These are phyloP conservation scores for Trididemnum miniatum DNA, from an alignment of 23 tunicate species.

Conservation along the genomic window DNA sequence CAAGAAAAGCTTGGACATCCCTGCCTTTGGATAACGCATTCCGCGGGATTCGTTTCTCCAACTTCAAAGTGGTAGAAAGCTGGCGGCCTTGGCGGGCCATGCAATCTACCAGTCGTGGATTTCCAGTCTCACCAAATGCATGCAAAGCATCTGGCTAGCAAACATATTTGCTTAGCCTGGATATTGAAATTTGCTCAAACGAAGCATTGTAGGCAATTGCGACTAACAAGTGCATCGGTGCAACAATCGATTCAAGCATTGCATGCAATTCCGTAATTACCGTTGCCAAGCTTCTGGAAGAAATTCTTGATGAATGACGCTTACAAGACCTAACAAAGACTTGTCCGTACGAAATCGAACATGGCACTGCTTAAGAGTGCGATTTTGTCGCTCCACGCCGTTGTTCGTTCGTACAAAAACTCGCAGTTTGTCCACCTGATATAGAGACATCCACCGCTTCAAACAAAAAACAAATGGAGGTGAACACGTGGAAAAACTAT, in stretches of 20 bases:
- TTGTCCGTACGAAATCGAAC: background rate
- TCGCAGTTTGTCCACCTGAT: constrained; percentile 2
- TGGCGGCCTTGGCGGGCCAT: too few relatives aligned
- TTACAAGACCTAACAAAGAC: constrained; percentile 13
- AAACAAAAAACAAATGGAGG: background rate
- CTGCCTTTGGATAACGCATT: too few relatives aligned
- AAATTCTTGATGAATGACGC: constrained; percentile 7
- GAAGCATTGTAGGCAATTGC: too few relatives aligned
- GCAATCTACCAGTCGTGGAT: too few relatives aligned
- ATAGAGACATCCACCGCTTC: background rate
- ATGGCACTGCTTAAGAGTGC: constrained; percentile 23
- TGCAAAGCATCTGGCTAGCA: too few relatives aligned
- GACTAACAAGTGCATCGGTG: background rate
- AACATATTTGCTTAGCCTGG: too few relatives aligned
- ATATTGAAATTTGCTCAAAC: too few relatives aligned
- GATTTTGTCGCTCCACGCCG: constrained; percentile 35
- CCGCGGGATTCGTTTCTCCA: too few relatives aligned
- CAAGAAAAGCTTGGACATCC: too few relatives aligned
- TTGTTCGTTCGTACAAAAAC: constrained; percentile 11
- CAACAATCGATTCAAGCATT: background rate
- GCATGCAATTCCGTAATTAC: background rate
- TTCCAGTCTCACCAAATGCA: too few relatives aligned
- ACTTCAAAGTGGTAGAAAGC: too few relatives aligned
- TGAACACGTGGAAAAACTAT: background rate
- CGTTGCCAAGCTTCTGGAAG: constrained; percentile 2